Evolutionary conservation across 2,888 invertebrate genomes (phyloP), one percentile per base, ranked within the genome.

Genomic region (Thyatira batis): DNA sequence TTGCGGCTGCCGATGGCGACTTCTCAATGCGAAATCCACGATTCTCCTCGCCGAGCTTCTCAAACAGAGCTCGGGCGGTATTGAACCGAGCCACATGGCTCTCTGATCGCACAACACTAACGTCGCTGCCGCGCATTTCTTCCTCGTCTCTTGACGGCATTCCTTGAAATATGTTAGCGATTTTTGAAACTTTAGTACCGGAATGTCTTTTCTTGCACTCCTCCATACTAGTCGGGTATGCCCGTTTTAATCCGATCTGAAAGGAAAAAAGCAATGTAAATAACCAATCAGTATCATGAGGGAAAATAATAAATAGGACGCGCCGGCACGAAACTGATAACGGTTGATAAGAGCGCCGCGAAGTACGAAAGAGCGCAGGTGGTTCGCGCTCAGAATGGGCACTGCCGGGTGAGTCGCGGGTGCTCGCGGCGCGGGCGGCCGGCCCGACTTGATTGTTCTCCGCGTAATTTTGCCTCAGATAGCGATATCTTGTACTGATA

Each of bases 41-140:
- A 84, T 95, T 94, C 82, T 96, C 95, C 84, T 96, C 93, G 69
- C 97, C 95, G 63, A 98, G 92, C 79, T 97, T 97, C 84, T 98
- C 98, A 84, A 98, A 98, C 54, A 98, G 93, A 44, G 98, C 98
- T 60, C 97, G 93, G 2, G 98, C 98, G 84, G 96, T 97, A 84
- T 98, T 97, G 84, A 98, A 98, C 60, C 97, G 92, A n/a, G 97
- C 96, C 73, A 97, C 94, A 82, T 97, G 97, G 74, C 97, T 97
- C 87, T 97, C 97, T 17, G 97, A 97, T 61, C 97, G 93, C 57
- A 96, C 96, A 46, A 97, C 96, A 10, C 95, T 95, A 39, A 95
- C 95, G 72, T 94, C 94, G 66, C 78, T 83, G 60, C 89, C 89
- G 71, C 89, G 87, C 79, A 90, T 85, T 65, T 92, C 92, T 78